Percentiles rank a stretch among this genome's conserved stretches.
Conservation (phyloP, 2,888 invertebrate species). For the Hemaris fuciformis region DNA sequence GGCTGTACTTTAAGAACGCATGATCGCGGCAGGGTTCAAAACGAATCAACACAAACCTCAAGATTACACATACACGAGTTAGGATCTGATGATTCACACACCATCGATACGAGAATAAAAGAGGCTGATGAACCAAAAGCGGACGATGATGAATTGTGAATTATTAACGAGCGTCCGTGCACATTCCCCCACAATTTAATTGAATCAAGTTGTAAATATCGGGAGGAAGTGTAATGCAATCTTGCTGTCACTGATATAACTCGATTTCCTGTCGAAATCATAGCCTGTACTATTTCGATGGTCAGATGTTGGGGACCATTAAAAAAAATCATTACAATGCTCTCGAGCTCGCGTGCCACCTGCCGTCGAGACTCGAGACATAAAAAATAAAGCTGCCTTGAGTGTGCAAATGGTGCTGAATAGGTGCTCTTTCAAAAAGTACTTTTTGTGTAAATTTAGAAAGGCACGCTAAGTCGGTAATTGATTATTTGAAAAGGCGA, state of each 20-base stretch:
- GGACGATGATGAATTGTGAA: slow-evolving; percentile 6
- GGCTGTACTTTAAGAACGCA: neutral
- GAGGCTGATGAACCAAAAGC: slow-evolving; percentile 28
- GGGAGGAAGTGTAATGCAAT: slow-evolving; percentile 52
- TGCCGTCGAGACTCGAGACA: neutral
- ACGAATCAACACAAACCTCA: neutral
- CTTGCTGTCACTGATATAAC: slow-evolving; percentile 63
- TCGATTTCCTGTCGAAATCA: slow-evolving; percentile 59
- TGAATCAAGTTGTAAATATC: slow-evolving; percentile 39
- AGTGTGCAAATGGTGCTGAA: neutral
- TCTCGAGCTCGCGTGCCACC: neutral
- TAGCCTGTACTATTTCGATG: neutral
- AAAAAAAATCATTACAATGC: neutral
- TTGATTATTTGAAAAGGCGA: neutral
- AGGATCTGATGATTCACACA: slow-evolving; percentile 3
- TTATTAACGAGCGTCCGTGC: slow-evolving; percentile 23
- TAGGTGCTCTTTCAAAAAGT: slow-evolving; percentile 1
- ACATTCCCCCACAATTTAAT: slow-evolving; percentile 33
- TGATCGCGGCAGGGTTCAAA: neutral
- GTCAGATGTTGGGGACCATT: neutral
- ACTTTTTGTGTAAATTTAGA: neutral
- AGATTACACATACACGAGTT: neutral
- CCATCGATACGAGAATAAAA: slow-evolving; percentile 2
- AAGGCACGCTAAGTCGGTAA: neutral
- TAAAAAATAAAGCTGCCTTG: slow-evolving; percentile 1